Evolutionary conservation across 2,113 vertebrate genomes (phyloP).

Genomic region (Bos indicus): DNA sequence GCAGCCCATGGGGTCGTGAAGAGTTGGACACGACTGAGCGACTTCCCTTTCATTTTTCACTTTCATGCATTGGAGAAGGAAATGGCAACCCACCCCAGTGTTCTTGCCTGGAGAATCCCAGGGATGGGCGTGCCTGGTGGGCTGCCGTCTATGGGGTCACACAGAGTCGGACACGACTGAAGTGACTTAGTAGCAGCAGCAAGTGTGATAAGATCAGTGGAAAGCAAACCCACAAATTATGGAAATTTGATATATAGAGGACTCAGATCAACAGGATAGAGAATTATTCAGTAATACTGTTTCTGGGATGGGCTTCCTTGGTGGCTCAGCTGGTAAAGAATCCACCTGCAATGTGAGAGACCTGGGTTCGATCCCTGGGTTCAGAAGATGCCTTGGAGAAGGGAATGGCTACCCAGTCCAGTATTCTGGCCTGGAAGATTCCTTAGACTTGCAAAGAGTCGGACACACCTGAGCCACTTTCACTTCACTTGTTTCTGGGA

Average conservation of each 20-base stretch:
- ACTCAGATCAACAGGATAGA: not conserved
- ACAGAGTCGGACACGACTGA: too few relatives aligned
- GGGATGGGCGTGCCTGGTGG: too few relatives aligned
- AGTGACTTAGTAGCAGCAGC: too few relatives aligned
- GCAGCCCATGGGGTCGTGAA: too few relatives aligned
- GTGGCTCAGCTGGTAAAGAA: not conserved
- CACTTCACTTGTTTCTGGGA: not conserved
- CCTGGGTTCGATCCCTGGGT: not conserved
- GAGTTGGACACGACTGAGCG: too few relatives aligned
- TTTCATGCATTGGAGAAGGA: too few relatives aligned
- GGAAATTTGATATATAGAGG: not conserved
- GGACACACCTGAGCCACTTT: not conserved
- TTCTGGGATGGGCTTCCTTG: not conserved
- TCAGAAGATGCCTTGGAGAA: not conserved
- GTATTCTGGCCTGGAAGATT: not conserved
- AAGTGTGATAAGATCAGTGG: not conserved
- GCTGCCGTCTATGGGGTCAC: too few relatives aligned
- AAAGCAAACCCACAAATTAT: not conserved
- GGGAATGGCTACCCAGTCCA: not conserved
- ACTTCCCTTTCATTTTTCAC: too few relatives aligned
- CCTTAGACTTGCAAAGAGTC: not conserved
- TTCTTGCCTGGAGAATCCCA: too few relatives aligned
- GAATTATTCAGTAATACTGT: not conserved
- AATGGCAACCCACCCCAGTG: too few relatives aligned
- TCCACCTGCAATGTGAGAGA: not conserved